Percentiles rank a stretch among this genome's conserved stretches.
Evolutionary conservation across 2,888 invertebrate genomes (phyloP).

Genomic region (Troides oblongomaculatus): DNA sequence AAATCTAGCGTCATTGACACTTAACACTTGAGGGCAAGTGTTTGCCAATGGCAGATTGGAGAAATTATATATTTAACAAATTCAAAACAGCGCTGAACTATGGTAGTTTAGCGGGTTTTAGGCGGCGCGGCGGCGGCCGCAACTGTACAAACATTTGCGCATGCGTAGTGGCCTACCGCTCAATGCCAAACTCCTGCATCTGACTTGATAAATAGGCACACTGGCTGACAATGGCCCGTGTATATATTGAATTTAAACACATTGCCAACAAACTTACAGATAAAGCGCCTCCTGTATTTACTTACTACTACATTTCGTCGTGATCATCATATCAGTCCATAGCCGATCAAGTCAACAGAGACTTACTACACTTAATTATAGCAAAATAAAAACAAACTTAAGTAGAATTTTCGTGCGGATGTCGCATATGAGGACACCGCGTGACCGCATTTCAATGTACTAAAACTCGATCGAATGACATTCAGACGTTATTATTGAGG

Average conservation of each 20-base stretch:
- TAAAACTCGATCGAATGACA: not conserved
- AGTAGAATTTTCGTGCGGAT: not conserved
- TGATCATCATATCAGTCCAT: too few relatives aligned
- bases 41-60: not conserved
- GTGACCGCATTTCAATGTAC: not conserved
- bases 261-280: not conserved
- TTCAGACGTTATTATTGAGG: too few relatives aligned
- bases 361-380: not conserved
- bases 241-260: slow-evolving; percentile 26
- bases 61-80: slow-evolving; percentile 14
- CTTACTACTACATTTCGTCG: not conserved
- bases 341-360: too few relatives aligned
- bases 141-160: slow-evolving; percentile 62
- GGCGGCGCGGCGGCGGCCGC: slow-evolving; percentile 33
- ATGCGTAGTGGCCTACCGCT: slow-evolving; percentile 55
- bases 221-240: slow-evolving; percentile 31
- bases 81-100: slow-evolving; percentile 17
- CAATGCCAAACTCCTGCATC: slow-evolving; percentile 66
- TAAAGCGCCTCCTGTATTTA: not conserved
- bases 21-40: too few relatives aligned
- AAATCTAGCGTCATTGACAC: not conserved
- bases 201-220: slow-evolving; percentile 42
- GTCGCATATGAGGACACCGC: slow-evolving; percentile 1
- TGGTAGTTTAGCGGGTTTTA: slow-evolving; percentile 29
- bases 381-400: not conserved